These are phyloP conservation scores for Tenebrio molitor DNA, from an alignment of 1,140 invertebrate species.

Conservation along the genomic window DNA sequence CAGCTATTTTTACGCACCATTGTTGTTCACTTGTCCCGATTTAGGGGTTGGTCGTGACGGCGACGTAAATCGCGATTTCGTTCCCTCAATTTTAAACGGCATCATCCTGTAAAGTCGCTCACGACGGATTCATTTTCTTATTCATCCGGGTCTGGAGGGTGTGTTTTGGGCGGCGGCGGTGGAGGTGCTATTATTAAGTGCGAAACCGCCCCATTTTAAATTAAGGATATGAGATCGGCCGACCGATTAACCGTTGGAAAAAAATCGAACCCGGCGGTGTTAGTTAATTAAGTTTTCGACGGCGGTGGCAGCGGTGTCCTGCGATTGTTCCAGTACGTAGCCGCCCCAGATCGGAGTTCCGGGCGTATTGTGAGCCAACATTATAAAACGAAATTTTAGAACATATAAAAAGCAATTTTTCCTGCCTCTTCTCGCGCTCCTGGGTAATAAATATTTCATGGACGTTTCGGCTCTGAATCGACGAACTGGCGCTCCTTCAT, in stretches of 20 bases:
- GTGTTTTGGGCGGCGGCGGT: background rate
- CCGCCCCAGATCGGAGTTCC: no score
- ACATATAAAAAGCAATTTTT: conserved; percentile 34
- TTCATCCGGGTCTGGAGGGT: no score
- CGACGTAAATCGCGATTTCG: background rate
- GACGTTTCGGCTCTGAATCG: conserved; percentile 28
- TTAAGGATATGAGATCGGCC: conserved; percentile 13
- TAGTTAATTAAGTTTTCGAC: conserved; percentile 18
- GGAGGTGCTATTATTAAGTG: background rate
- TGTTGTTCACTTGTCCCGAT: conserved; percentile 6
- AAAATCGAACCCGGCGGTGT: background rate
- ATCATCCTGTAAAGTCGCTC: no score
- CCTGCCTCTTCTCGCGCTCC: background rate
- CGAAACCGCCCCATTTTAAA: background rate
- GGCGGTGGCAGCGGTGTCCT: no score
- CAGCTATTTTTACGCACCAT: conserved; percentile 22
- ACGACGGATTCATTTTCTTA: no score
- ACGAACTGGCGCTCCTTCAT: conserved; percentile 8
- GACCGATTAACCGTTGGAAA: conserved; percentile 2
- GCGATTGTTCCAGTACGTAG: no score
- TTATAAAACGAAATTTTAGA: conserved; percentile 14
- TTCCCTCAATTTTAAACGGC: no score
- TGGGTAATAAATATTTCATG: conserved; percentile 30
- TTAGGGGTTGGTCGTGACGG: background rate
- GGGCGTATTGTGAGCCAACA: background rate